phyloP scores from a whole-genome alignment of 1,140 invertebrate species.

The Onthophagus taurus region DNA sequence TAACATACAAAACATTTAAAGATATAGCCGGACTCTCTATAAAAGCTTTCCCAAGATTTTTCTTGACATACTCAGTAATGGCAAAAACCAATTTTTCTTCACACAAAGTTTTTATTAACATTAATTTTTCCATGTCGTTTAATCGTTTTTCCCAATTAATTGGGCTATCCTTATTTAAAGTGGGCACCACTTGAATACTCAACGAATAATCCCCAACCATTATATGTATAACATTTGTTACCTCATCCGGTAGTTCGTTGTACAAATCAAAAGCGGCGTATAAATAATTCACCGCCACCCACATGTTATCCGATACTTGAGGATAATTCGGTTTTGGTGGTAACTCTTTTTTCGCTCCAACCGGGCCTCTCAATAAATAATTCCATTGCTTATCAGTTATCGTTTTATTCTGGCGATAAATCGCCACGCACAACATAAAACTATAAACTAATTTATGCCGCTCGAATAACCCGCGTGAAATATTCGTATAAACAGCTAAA shows the following conservation, averaged over 20 bases:
- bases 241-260: constrained; percentile 41
- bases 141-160: constrained; percentile 53
- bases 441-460: constrained; percentile 84
- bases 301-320: constrained; percentile 49
- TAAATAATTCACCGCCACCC: constrained; percentile 50
- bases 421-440: constrained; percentile 69
- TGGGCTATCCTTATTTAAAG: constrained; percentile 23
- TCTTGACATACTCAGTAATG: constrained; percentile 66
- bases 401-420: constrained; percentile 51
- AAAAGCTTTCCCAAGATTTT: constrained; percentile 65
- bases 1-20: constrained; percentile 59
- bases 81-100: constrained; percentile 76
- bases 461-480: constrained; percentile 83
- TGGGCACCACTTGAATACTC: constrained; percentile 44
- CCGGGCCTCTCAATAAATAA: constrained; percentile 62
- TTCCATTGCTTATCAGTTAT: constrained; percentile 56
- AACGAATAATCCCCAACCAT: constrained; percentile 49
- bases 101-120: constrained; percentile 67
- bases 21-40: constrained; percentile 65
- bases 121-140: constrained; percentile 67
- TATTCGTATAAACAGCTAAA: constrained; percentile 71
- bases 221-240: constrained; percentile 46
- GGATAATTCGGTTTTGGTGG: constrained; percentile 43
- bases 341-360: constrained; percentile 38
- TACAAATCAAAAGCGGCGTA: constrained; percentile 46